These are phyloP conservation scores for Fundulus diaphanus DNA, from an alignment of 2,797 vertebrate species.

Conservation along the genomic window DNA sequence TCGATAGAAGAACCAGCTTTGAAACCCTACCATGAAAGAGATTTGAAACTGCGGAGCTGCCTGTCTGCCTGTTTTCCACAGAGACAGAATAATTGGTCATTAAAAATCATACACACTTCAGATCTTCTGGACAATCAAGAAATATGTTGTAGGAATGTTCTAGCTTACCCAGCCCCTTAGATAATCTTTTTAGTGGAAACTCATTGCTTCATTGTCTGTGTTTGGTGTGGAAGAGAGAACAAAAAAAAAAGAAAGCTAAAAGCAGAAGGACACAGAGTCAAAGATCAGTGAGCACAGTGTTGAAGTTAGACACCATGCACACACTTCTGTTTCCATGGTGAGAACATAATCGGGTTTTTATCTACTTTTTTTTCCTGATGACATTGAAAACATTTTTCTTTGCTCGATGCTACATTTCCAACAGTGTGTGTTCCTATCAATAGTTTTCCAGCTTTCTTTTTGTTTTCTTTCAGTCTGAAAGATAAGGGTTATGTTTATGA, in stretches of 20 bases:
- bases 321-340: slow-evolving; percentile 55
- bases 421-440: neutral
- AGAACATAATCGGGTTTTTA: slow-evolving; percentile 17
- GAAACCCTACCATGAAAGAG: neutral
- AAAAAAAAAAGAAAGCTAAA: slow-evolving; percentile 17
- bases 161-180: neutral
- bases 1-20: neutral
- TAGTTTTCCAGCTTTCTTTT: neutral
- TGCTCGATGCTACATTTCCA: slow-evolving; percentile 4
- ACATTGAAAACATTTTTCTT: slow-evolving; percentile 16
- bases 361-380: slow-evolving; percentile 15
- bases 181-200: neutral
- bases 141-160: neutral
- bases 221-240: neutral
- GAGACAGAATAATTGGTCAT: neutral
- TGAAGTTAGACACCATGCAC: slow-evolving; percentile 35
- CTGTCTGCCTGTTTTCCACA: slow-evolving; percentile 5
- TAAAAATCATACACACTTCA: neutral
- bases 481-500: neutral
- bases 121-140: neutral
- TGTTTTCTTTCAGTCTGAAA: neutral
- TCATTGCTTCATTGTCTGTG: slow-evolving; percentile 4
- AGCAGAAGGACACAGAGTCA: slow-evolving; percentile 21
- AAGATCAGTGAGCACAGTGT: slow-evolving; percentile 16
- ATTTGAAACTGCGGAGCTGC: slow-evolving; percentile 11